A percentile compares a stretch with the other conserved stretches of the same genome.
Evolutionary conservation across 2,113 vertebrate species (phyloP).

Genomic region (Silurus asotus): DNA sequence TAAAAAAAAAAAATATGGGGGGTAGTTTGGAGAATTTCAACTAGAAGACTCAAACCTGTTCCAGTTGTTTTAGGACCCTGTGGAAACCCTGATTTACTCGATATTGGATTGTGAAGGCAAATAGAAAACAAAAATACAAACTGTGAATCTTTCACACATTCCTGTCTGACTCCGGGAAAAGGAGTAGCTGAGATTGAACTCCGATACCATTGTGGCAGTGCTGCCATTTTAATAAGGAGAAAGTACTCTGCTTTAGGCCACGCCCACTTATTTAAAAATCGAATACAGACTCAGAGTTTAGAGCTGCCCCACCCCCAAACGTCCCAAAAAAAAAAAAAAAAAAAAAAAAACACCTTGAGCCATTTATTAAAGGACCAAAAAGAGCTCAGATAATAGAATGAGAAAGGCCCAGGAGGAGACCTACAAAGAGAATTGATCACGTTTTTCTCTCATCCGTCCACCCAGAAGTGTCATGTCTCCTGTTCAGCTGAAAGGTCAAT

Average conservation of each 20-base stretch:
- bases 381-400: not conserved
- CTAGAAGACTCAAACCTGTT: too few species aligned
- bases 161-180: not conserved
- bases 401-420: not conserved
- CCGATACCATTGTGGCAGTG: not conserved
- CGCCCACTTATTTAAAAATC: not conserved
- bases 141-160: not conserved
- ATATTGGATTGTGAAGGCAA: not conserved
- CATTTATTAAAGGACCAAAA: not conserved
- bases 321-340: too few species aligned
- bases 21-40: too few species aligned
- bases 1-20: not conserved
- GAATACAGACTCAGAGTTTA: not conserved
- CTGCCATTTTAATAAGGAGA: slow-evolving; percentile 1
- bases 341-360: not conserved
- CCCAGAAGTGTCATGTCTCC: slow-evolving; percentile 23
- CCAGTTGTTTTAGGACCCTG: too few species aligned
- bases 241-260: not conserved
- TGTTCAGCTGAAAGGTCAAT: slow-evolving; percentile 71
- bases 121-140: not conserved
- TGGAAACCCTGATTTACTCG: not conserved
- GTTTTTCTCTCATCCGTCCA: slow-evolving; percentile 22
- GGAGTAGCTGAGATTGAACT: not conserved
- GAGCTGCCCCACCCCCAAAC: too few species aligned
- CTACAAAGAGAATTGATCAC: slow-evolving; percentile 33